Base-by-base conservation (phyloP, 2,113 vertebrate genomes). In the Anthoscopus minutus region DNA sequence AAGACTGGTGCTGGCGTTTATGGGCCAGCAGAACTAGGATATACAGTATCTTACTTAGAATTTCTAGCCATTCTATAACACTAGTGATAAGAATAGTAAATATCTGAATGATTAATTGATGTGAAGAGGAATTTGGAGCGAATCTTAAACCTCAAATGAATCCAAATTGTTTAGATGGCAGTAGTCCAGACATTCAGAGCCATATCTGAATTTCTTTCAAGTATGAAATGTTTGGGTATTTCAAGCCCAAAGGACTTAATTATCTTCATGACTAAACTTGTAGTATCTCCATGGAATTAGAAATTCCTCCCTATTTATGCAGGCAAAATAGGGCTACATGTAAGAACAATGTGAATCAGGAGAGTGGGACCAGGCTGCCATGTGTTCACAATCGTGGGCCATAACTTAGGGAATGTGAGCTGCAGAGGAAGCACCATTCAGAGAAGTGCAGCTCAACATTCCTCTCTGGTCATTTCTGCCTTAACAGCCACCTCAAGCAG, bases 241-340 rank as follows among this genome's bases (percentile, higher is more conserved):
- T 95, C 89, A 93, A 95, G 90, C 94, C 92, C 94, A 92, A 96
- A 94, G 93, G 93, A 96, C 79, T 95, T 93, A 97, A 96, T 97
- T 97, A 95, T 93, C 89, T 93, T 97, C 93, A 65, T 96, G 93
- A 93, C 94, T 94, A 96, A 97, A 96, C 92, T 95, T 93, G 94
- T 94, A 94, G 72, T 83, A 88, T 94, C 93, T 95, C 88, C 48
- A 83, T 7, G 76, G 94, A 96, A 88, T 93, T 95, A 72, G 82
- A 96, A 96, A 96, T 92, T 96, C 86, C 60, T 95, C 51, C 72
- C 60, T 88, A 65, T 81, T 97, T 95, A 94, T 94, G 85, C 79
- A 95, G 74, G 66, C 79, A 92, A 95, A 94, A 88, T 40, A 95
- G 47, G 80, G 64, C 64, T 95, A 93, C 82, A 56, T 92, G 82